Percentiles rank a stretch among this genome's conserved stretches.
phyloP scores from a whole-genome alignment of 1,140 invertebrate species.

The Anastrepha ludens region DNA sequence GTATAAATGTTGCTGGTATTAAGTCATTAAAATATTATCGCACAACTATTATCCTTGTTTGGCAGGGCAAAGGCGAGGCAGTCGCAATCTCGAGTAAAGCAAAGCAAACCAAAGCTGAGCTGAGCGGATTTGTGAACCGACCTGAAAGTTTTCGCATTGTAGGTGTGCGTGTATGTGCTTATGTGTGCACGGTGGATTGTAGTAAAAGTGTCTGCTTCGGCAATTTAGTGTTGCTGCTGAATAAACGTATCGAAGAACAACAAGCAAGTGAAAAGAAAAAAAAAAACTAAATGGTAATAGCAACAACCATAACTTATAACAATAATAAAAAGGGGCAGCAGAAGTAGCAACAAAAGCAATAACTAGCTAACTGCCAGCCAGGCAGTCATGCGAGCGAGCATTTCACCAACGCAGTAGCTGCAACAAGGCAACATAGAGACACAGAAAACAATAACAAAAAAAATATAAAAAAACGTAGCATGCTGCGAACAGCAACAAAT shows the following conservation, averaged over 20 bases:
- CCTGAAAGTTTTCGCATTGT: background rate
- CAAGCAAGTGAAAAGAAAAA: background rate
- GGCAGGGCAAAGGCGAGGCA: background rate
- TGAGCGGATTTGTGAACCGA: background rate
- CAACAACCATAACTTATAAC: constrained; percentile 48
- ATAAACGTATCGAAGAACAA: background rate
- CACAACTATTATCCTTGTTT: constrained; percentile 46
- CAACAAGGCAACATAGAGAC: background rate
- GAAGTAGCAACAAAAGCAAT: background rate
- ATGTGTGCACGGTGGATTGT: background rate
- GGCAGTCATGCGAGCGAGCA: background rate
- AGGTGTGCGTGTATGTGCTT: background rate
- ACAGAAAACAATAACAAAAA: background rate
- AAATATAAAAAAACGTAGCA: background rate
- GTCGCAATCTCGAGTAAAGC: background rate
- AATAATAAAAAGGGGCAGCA: background rate
- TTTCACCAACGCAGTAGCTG: background rate
- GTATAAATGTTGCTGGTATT: constrained; percentile 45
- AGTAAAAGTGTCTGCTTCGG: background rate
- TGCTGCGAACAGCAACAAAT: background rate
- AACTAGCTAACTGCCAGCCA: constrained; percentile 12
- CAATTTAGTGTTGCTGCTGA: background rate
- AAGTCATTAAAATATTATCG: constrained; percentile 53
- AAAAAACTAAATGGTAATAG: background rate
- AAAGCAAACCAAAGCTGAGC: background rate